phyloP scores from a whole-genome alignment of 2,888 invertebrate species.

The Diaperis boleti region DNA sequence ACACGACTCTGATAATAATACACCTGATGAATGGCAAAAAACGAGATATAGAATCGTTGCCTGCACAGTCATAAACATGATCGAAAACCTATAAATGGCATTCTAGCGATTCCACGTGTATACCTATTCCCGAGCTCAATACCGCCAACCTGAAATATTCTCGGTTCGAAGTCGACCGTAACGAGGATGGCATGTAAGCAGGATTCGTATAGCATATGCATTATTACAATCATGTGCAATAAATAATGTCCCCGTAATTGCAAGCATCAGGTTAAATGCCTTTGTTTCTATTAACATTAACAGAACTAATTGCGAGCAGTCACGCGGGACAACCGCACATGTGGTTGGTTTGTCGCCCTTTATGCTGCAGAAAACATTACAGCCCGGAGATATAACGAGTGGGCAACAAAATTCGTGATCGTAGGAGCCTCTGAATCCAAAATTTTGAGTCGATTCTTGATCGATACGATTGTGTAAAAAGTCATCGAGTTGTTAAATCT shows the following conservation, averaged over 20 bases:
- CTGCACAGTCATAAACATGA: too few species aligned
- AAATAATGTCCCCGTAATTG: slow-evolving; percentile 32
- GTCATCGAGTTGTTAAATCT: too few species aligned
- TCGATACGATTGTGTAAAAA: too few species aligned
- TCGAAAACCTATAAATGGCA: slow-evolving; percentile 21
- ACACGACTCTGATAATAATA: too few species aligned
- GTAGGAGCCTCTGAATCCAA: too few species aligned
- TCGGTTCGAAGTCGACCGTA: slow-evolving; percentile 4
- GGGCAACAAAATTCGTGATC: too few species aligned
- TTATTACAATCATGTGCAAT: slow-evolving; percentile 31
- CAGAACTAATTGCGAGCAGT: slow-evolving; percentile 28
- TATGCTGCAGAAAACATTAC: too few species aligned
- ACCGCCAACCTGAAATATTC: slow-evolving; percentile 4
- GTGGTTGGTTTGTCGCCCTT: slow-evolving; percentile 16
- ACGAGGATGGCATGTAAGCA: slow-evolving; percentile 9
- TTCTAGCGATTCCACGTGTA: slow-evolving; percentile 13
- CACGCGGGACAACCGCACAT: slow-evolving; percentile 27
- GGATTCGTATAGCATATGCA: slow-evolving; percentile 22
- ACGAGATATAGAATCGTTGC: too few species aligned
- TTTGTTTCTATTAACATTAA: slow-evolving; percentile 33
- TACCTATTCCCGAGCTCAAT: slow-evolving; percentile 1
- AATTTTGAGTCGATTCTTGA: too few species aligned
- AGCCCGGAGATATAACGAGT: too few species aligned
- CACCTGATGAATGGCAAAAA: too few species aligned
- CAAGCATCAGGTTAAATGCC: slow-evolving; percentile 33